Evolutionary conservation across 2,113 vertebrate species (phyloP), one percentile per base, ranked within the genome.

Genomic region (Beaufortia kweichowensis): DNA sequence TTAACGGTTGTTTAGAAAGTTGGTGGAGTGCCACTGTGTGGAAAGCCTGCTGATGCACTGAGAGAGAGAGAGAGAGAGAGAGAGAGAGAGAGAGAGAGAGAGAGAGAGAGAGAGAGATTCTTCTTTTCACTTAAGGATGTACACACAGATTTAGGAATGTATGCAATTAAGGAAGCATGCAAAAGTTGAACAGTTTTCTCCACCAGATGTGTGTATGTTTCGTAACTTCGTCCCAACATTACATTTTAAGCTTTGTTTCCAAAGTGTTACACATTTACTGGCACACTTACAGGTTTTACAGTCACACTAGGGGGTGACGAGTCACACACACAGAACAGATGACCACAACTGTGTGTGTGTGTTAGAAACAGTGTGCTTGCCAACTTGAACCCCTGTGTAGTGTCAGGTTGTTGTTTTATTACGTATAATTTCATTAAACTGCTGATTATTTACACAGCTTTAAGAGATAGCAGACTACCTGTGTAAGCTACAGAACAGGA

Each of bases 401-500:
- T 74, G 24, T 82, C 60, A 19, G 33, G 39, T 21, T 43, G 31
- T 77, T 14, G 39, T 75, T 77, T 77, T 64, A n/a, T 53, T 29
- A 59, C 6, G 29, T 35, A 78, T 50, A 66, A 74, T 77, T 64
- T 65, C 33, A 64, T 78, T 48, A 78, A 59, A 71, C 14, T 24
- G 48, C 60, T 65, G 65, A 50, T 60, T 76, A 82, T 82, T 79
- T 79, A 60, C 69, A 71, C 50, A 76, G 76, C 80, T 60, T 31
- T 23, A 7, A 35, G 39, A 71, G 59, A 75, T 53, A 3, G 35
- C 43, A 75, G 69, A 46, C 39, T 17, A 77, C 53, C 65, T 60
- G 56, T 41, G 31, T 41, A 26, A 56, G 56, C 60, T 59, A 48
- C 28, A 48, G 33, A 11, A 33, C n/a, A 29, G n/a, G 3, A 21